Conservation (phyloP, 2,797 vertebrate genomes). For the Bradypus variegatus region DNA sequence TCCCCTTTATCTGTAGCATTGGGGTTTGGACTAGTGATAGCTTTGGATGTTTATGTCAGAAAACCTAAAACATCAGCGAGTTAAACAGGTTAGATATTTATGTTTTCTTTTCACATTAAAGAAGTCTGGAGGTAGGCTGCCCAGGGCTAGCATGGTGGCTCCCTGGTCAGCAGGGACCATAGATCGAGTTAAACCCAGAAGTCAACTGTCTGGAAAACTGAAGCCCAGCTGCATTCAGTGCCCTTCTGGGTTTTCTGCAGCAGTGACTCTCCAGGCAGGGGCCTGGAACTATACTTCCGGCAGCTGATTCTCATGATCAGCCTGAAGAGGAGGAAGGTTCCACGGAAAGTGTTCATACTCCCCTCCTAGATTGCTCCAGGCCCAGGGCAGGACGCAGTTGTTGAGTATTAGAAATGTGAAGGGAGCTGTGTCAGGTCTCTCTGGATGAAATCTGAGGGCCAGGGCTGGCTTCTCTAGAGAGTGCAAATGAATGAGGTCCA, state of each 20-base stretch:
- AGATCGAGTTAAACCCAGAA: neutral
- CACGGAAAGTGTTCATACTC: neutral
- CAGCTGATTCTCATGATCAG: neutral
- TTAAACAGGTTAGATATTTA: neutral
- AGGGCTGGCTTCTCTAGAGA: fast-evolving
- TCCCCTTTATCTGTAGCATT: neutral
- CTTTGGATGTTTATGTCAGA: neutral
- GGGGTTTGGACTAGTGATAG: neutral
- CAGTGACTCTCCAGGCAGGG: neutral
- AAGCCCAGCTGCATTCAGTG: neutral
- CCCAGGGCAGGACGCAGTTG: neutral
- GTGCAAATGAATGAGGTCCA: neutral
- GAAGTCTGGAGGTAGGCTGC: neutral
- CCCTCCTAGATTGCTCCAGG: neutral
- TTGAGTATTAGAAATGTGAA: neutral
- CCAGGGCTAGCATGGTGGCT: neutral
- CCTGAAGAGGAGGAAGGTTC: neutral
- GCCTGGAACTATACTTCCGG: neutral
- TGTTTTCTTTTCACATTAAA: neutral
- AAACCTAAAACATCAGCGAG: neutral
- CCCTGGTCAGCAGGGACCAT: neutral
- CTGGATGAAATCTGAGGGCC: neutral
- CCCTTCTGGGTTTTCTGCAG: neutral
- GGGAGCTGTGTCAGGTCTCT: neutral
- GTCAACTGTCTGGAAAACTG: neutral